Evolutionary conservation across 2,797 vertebrate species (phyloP), one percentile per base, ranked within the genome.

Genomic region (Artibeus jamaicensis): DNA sequence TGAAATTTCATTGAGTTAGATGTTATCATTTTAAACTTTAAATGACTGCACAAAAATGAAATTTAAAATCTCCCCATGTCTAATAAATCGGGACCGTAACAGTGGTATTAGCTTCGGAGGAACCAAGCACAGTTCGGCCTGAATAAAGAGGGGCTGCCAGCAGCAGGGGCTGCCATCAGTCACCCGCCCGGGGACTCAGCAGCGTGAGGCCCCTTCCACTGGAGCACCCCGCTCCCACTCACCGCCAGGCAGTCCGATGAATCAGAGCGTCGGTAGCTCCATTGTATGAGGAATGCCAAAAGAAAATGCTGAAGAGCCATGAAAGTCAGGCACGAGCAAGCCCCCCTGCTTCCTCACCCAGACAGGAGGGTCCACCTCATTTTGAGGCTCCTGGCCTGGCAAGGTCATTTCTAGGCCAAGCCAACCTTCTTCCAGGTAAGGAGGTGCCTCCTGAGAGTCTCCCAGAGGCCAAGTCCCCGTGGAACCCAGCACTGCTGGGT

Each of bases 1-100:
- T 98, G 97, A 98, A 98, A 98, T 98, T 97, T 98, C 99, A 99
- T 98, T 98, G 97, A 98, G 98, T 98, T 98, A 97, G 98, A 99
- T 98, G 8, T 98, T 96, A 96, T 96, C 86, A 77, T 98, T 99
- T 98, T 98, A 99, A 98, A 98, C 98, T 98, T 98, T 97, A 98
- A 98, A 98, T 96, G 98, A 95, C 98, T 95, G 97, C 98, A 98
- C 97, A 97, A 97, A 97, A 97, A 98, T 97, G 96, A 98, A 97
- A 98, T 85, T 95, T 97, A 94, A 97, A 98, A 97, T 96, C 97
- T 97, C 97, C 88, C 85, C 65, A 24, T 71, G 96, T 97, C 98
- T 98, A 98, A 97, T 97, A 97, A 98, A 98, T 98, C 95, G 98
- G 97, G 96, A 94, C 98, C 95, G 81, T 97, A 98, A 98, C 96